phyloP scores from a whole-genome alignment of 92 coral and sea anemone genomes.

The Zoanthus sansibaricus region DNA sequence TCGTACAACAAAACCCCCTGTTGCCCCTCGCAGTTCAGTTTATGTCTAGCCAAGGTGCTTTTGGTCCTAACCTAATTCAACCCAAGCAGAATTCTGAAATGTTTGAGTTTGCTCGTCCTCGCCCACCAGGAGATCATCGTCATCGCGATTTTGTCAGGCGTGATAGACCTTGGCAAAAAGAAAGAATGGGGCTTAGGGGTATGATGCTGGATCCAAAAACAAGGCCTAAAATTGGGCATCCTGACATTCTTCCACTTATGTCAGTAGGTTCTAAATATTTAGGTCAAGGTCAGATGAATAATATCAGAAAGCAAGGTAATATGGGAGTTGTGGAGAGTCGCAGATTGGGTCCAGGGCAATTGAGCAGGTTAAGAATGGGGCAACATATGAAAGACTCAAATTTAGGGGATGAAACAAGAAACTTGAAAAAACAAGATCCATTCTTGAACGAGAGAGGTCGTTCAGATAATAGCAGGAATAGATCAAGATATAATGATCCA shows the following conservation, averaged over 20 bases:
- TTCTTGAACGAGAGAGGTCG: neutral
- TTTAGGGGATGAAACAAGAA: neutral
- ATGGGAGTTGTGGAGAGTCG: neutral
- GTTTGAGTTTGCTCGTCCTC: conserved; percentile 29
- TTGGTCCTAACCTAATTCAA: conserved; percentile 9
- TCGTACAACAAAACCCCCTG: conserved; percentile 31
- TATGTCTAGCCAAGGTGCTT: conserved; percentile 31
- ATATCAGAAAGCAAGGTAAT: neutral
- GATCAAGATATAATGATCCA: neutral
- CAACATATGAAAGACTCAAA: neutral
- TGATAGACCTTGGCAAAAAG: neutral
- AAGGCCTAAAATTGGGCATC: neutral
- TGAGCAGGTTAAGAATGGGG: neutral
- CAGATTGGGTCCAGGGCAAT: conserved; percentile 6
- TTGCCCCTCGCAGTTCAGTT: conserved; percentile 27
- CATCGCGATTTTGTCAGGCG: neutral
- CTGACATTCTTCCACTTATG: neutral
- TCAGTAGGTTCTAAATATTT: neutral
- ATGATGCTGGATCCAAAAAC: neutral
- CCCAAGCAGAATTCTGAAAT: neutral
- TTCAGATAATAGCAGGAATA: neutral
- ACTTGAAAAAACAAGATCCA: neutral
- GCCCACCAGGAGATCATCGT: conserved; percentile 18
- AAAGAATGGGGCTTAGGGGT: neutral
- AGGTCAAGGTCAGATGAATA: neutral